These are phyloP conservation scores for Probosciger aterrimus DNA, from an alignment of 2,113 vertebrate genomes.

Conservation along the genomic window DNA sequence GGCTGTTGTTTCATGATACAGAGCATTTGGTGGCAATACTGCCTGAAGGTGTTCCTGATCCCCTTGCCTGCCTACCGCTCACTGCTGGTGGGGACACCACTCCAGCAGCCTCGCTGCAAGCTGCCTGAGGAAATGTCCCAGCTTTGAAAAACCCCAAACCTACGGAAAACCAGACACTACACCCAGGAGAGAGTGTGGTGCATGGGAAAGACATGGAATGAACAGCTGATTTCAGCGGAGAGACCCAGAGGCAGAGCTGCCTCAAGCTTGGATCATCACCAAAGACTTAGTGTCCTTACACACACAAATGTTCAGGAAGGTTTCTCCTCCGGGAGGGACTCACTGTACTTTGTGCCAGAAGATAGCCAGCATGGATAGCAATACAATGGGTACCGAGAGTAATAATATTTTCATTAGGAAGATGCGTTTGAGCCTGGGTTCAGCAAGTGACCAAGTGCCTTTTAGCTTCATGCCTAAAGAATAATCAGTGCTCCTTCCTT, in stretches of 20 bases:
- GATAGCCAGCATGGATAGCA: neutral
- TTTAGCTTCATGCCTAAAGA: neutral
- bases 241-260: neutral
- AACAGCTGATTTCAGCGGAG: neutral
- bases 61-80: neutral
- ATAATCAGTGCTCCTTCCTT: neutral
- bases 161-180: neutral
- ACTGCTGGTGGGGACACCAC: neutral
- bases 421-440: fast-evolving
- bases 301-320: neutral
- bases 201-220: neutral
- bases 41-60: neutral
- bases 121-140: neutral
- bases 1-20: neutral
- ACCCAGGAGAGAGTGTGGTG: fast-evolving
- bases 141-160: neutral
- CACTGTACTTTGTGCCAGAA: neutral
- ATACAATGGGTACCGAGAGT: neutral
- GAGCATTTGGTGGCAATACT: neutral
- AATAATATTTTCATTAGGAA: neutral
- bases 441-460: fast-evolving
- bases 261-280: neutral
- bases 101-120: neutral
- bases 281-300: neutral
- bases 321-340: fast-evolving